Base-by-base conservation (phyloP, 2,888 invertebrate species). In the Drosophila fulvimacula region DNA sequence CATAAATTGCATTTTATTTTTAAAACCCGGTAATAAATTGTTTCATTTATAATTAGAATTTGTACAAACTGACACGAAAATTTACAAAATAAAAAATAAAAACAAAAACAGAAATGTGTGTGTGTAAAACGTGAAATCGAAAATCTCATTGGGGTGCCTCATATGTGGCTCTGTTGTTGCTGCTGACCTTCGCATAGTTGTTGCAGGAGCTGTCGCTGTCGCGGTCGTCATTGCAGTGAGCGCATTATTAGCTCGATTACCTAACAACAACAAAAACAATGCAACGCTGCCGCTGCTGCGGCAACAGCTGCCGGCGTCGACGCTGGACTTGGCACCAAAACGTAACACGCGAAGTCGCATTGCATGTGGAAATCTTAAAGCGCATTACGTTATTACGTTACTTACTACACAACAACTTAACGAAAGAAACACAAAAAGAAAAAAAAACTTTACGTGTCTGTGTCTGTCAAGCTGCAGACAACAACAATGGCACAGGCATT, bases 251-350 rank as follows among this genome's bases (percentile, higher is more conserved):
- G 64, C 72, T 56, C 69, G 74, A 76, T 89, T 83, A 76, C 76
- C 68, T 68, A 70, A 79, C 73, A 73, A 73, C 64, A 69, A 74
- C 67, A 79, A 61, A 44, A 72, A 66, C 63, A 67, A 69, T 57
- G 57, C 48, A 63, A 63, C 59, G 5, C 58, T 56, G 42, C 61
- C 41, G 39, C 53, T 41, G n/a, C 60, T 46, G 39, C 68, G 46
- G 27, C 52, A 34, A 34, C 21, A 34, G 30, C 34, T 36, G 52
- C 17, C 42, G 27, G 49, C 75, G 53, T 67, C 62, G 69, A 62
- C 74, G 89, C 90, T 90, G 90, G 91, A 91, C 90, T 91, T 91
- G 91, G 90, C 90, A 91, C 82, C 90, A 90, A 84, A 87, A 86
- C 88, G 84, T 89, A 80, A 75, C 58, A 68, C 67, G 66, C 76